Evolutionary conservation across 2,888 invertebrate species (phyloP).

Genomic region (Polymixis lichenea): DNA sequence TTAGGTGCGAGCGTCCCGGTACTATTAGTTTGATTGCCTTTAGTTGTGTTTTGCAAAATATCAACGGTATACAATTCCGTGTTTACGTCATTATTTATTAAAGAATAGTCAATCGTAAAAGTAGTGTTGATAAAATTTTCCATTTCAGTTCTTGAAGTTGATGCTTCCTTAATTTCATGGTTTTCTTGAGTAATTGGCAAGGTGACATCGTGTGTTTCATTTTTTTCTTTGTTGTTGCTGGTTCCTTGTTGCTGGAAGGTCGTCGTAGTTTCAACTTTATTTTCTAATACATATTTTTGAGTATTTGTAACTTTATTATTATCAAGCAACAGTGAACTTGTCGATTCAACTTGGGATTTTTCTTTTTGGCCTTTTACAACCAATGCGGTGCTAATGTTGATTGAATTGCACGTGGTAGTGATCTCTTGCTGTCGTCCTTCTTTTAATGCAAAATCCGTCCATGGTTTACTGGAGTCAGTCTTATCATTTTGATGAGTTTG

Average conservation of each 20-base stretch:
- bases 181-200: neutral
- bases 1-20: neutral
- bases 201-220: neutral
- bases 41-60: slow-evolving; percentile 12
- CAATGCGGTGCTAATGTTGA: neutral
- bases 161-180: neutral
- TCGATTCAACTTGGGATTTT: neutral
- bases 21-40: neutral
- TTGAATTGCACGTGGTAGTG: neutral
- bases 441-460: neutral
- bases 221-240: neutral
- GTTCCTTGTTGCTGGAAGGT: neutral
- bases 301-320: neutral
- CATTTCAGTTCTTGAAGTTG: neutral
- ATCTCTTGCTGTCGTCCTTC: neutral
- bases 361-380: neutral
- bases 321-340: neutral
- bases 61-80: neutral
- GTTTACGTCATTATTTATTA: neutral
- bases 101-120: neutral
- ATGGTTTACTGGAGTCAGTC: neutral
- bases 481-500: slow-evolving; percentile 10
- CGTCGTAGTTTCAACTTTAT: neutral
- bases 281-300: neutral
- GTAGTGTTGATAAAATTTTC: neutral